Evolutionary conservation across 2,888 invertebrate genomes (phyloP).

Genomic region (Cremastinae sp.): DNA sequence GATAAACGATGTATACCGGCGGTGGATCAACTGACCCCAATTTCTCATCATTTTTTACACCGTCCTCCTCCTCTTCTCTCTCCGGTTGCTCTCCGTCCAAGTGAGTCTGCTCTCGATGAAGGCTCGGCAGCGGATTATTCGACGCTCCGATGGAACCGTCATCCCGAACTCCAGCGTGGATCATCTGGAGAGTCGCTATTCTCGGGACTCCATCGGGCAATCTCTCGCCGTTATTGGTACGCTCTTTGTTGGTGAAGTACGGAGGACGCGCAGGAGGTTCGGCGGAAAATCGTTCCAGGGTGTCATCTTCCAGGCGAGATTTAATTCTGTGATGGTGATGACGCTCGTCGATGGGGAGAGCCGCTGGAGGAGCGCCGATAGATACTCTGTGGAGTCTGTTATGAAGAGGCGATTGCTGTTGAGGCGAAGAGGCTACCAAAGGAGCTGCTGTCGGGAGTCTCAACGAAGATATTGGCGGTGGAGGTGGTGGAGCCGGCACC

Average conservation of each 20-base stretch:
- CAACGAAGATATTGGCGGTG: slow-evolving; percentile 70
- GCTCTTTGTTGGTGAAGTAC: slow-evolving; percentile 79
- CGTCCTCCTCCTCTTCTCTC: slow-evolving; percentile 59
- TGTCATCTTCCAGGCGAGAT: slow-evolving; percentile 74
- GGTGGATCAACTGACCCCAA: slow-evolving; percentile 64
- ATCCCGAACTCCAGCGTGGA: slow-evolving; percentile 78
- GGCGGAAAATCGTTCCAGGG: slow-evolving; percentile 72
- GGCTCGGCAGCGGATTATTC: slow-evolving; percentile 77
- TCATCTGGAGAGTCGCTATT: slow-evolving; percentile 86
- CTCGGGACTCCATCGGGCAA: slow-evolving; percentile 79
- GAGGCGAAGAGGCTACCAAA: slow-evolving; percentile 67
- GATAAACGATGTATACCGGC: slow-evolving; percentile 83
- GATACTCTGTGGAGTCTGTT: slow-evolving; percentile 16
- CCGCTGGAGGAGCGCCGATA: slow-evolving; percentile 50
- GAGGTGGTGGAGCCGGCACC: slow-evolving; percentile 64
- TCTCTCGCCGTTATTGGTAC: slow-evolving; percentile 71
- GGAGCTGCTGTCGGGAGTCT: slow-evolving; percentile 57
- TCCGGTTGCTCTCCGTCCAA: too few relatives aligned
- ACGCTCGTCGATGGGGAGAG: slow-evolving; percentile 56
- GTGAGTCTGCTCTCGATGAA: too few relatives aligned
- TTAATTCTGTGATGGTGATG: slow-evolving; percentile 62
- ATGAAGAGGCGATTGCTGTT: too few relatives aligned
- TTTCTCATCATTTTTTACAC: slow-evolving; percentile 42
- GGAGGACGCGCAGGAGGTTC: slow-evolving; percentile 80
- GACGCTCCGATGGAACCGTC: slow-evolving; percentile 61